Evolutionary conservation across 2,113 vertebrate genomes (phyloP).

Genomic region (Chaenocephalus aceratus): DNA sequence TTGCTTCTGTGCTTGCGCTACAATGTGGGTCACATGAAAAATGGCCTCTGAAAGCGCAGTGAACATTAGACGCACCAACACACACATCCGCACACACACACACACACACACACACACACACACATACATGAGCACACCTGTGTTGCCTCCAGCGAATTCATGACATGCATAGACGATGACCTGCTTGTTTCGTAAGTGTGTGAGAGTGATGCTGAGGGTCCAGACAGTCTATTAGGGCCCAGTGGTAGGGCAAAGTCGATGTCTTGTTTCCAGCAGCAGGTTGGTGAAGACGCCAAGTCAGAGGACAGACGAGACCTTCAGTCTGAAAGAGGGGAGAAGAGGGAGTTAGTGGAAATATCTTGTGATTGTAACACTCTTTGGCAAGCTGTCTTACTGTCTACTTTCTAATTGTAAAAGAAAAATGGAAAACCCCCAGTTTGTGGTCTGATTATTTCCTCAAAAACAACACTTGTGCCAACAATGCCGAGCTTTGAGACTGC

Average conservation of each 20-base stretch:
- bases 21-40: constrained; percentile 69
- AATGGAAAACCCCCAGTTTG: background rate
- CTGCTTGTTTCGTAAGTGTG: constrained; percentile 40
- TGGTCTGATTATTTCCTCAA: constrained; percentile 8
- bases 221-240: constrained; percentile 49
- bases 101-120: constrained; percentile 1
- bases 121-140: constrained; percentile 46
- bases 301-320: constrained; percentile 56
- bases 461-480: constrained; percentile 26
- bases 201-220: constrained; percentile 33
- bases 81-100: background rate
- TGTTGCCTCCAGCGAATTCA: constrained; percentile 39
- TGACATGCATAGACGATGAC: constrained; percentile 66
- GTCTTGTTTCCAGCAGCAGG: constrained; percentile 59
- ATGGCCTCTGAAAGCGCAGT: constrained; percentile 65
- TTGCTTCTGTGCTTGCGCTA: constrained; percentile 63
- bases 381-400: too few relatives aligned
- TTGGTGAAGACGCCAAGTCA: constrained; percentile 48
- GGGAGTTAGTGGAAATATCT: constrained; percentile 11
- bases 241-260: constrained; percentile 18
- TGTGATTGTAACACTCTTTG: background rate
- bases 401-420: too few relatives aligned
- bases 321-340: constrained; percentile 65
- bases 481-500: constrained; percentile 22
- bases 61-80: constrained; percentile 47